Evolutionary conservation across 1,140 invertebrate genomes (phyloP), one percentile per base, ranked within the genome.

Genomic region (Scaptomyza hsui): DNA sequence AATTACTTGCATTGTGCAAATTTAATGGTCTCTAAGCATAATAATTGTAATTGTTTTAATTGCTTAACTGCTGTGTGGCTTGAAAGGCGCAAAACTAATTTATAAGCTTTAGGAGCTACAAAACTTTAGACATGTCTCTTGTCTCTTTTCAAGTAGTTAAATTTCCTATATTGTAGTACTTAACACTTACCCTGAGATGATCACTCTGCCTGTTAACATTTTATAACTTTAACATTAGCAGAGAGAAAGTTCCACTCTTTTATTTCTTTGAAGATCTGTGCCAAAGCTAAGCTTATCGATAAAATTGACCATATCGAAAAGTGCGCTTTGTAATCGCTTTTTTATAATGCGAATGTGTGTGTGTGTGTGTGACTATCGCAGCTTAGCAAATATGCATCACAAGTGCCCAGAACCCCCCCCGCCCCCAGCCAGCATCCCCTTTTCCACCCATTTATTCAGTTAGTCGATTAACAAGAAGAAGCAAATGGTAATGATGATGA

Each of bases 311-410:
- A 59, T 67, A 67, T 59, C 53, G 63, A 57, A 69, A 53, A 53
- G 63, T 63, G 65, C 29, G 65, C 59, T 69, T 61, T 61, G 56
- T 61, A 68, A 69, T 69, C 65, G 57, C 12, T 55, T 61, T 2
- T 32, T 12, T 32, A n/a, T n/a, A n/a, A n/a, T n/a, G 29, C 9
- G 0, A 5, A 5, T 24, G 24, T 24, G 24, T 24, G 24, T 24
- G 24, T 24, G 24, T 5, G 24, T 32, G 29, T 32, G 64, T 60
- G 64, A 39, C 64, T 68, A 68, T 68, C 64, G 39, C 57, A 53
- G 57, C 57, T 41, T 21, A 48, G 26, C 64, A 68, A 68, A 61
- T 61, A 49, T 61, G 55, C 64, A 19, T 10, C 57, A 19, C 45
- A 49, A 24, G 19, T 39, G 44, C 16, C 47, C 24, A 37, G 45